A percentile compares a stretch with the other conserved stretches of the same genome.
phyloP scores from a whole-genome alignment of 92 coral and sea anemone species.

The Heliopora coerulea region DNA sequence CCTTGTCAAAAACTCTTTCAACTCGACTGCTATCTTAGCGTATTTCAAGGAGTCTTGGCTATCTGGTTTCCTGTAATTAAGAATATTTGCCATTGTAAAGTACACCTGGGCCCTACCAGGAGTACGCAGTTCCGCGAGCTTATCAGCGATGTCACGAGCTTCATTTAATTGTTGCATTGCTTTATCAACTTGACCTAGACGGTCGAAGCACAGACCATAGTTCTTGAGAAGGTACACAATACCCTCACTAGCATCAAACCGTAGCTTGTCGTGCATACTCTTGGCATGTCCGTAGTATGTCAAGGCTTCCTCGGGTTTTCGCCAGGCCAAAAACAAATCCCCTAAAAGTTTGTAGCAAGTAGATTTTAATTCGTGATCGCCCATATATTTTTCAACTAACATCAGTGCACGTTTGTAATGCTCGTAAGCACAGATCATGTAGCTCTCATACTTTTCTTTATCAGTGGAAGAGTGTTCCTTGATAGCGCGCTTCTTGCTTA shows the following conservation, averaged over 20 bases:
- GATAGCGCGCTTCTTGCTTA: neutral
- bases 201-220: neutral
- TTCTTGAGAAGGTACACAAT: constrained; percentile 14
- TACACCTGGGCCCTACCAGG: no score
- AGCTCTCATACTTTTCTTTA: neutral
- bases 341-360: neutral
- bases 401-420: neutral
- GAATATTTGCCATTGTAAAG: no score
- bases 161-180: constrained; percentile 8
- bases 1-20: no score
- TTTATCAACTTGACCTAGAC: neutral
- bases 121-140: neutral
- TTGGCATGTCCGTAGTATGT: neutral
- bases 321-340: neutral
- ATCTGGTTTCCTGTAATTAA: no score
- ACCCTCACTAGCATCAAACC: neutral
- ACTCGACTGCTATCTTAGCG: neutral
- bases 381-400: neutral
- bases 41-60: no score
- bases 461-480: neutral
- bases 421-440: no score
- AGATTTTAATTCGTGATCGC: constrained; percentile 18
- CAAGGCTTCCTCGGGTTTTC: neutral
- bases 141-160: constrained; percentile 10
- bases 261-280: neutral